These are phyloP conservation scores for Zaprionus lineosus DNA, from an alignment of 2,888 invertebrate genomes.

Conservation along the genomic window DNA sequence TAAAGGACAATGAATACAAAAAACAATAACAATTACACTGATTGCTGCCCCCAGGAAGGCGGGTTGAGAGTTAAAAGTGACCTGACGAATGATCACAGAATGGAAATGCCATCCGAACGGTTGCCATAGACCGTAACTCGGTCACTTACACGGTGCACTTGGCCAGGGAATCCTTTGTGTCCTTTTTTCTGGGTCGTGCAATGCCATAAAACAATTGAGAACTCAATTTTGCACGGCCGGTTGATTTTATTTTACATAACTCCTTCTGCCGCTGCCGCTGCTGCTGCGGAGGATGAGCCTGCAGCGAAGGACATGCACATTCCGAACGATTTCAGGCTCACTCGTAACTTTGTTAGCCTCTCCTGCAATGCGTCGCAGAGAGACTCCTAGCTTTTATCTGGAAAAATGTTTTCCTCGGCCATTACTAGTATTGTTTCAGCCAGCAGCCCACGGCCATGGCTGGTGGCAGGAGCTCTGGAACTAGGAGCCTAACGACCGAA, in stretches of 20 bases:
- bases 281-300: slow-evolving; percentile 46
- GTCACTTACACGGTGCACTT: slow-evolving; percentile 36
- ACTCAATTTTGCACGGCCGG: slow-evolving; percentile 67
- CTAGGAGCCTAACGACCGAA: background rate
- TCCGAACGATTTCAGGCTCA: slow-evolving; percentile 53
- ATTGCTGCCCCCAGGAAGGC: slow-evolving; percentile 64
- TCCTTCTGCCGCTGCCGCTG: slow-evolving; percentile 24
- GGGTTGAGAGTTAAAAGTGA: slow-evolving; percentile 55
- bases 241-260: slow-evolving; percentile 66
- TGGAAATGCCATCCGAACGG: slow-evolving; percentile 43
- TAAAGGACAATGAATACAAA: slow-evolving; percentile 34
- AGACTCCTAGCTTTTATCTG: slow-evolving; percentile 61
- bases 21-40: slow-evolving; percentile 73
- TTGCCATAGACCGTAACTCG: slow-evolving; percentile 32
- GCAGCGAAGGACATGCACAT: slow-evolving; percentile 58
- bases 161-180: background rate
- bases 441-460: slow-evolving; percentile 8
- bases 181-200: slow-evolving; percentile 37
- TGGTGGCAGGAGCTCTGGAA: too few relatives aligned
- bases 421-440: slow-evolving; percentile 59
- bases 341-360: slow-evolving; percentile 67
- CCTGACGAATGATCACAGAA: slow-evolving; percentile 59
- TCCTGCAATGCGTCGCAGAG: slow-evolving; percentile 9
- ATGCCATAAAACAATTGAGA: slow-evolving; percentile 71
- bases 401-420: slow-evolving; percentile 65